Conservation (phyloP, 2,113 vertebrate species). For the Pan troglodytes region DNA sequence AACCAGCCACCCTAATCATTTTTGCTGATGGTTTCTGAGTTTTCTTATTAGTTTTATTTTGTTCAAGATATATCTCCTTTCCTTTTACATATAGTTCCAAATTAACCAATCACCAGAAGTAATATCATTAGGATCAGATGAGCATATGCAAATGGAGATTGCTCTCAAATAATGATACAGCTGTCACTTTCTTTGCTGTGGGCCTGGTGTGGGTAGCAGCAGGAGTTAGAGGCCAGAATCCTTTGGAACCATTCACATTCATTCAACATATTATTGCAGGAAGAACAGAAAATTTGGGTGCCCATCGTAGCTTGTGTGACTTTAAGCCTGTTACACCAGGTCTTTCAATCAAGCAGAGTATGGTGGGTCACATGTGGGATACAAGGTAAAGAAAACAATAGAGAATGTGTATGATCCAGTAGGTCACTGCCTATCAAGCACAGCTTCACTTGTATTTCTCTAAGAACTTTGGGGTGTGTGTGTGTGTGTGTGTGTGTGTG, state of each 20-base stretch:
- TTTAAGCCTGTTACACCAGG: neutral
- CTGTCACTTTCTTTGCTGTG: conserved; percentile 5
- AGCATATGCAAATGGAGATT: conserved; percentile 35
- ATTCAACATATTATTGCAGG: neutral
- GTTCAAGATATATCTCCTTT: conserved; percentile 27
- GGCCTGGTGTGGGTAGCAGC: neutral
- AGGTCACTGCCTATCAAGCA: neutral
- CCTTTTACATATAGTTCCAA: conserved; percentile 6
- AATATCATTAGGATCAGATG: conserved; percentile 41
- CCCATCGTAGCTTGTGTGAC: neutral
- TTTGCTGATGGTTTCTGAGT: neutral
- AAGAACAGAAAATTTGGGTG: conserved; percentile 14
- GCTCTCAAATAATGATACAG: conserved; percentile 14
- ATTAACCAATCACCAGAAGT: conserved; percentile 44
- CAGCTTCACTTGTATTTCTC: neutral
- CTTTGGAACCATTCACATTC: neutral
- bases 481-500: neutral
- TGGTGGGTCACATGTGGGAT: neutral
- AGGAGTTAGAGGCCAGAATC: neutral
- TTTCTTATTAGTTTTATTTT: conserved; percentile 44
- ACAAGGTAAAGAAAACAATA: neutral
- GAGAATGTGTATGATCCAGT: neutral
- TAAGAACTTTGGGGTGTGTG: neutral
- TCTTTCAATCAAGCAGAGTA: neutral
- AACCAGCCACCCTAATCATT: neutral